Percentiles rank a stretch among this genome's conserved stretches.
These are phyloP conservation scores for Drosophila persimilis DNA, from an alignment of 1,140 invertebrate species.

Conservation along the genomic window DNA sequence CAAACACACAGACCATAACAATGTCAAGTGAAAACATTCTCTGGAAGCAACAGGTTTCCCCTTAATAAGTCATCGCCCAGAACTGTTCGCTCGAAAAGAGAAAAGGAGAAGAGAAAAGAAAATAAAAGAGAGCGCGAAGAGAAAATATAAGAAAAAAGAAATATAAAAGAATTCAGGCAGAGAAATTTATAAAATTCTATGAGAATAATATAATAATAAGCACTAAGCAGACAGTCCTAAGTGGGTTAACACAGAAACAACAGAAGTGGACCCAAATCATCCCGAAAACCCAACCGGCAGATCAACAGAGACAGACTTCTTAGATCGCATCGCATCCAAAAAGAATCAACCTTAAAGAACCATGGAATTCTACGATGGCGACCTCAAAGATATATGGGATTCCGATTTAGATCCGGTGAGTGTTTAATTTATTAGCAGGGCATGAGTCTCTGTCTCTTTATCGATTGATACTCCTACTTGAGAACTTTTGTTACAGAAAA, in stretches of 20 bases:
- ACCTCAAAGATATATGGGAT: constrained; percentile 90
- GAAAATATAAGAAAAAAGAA: constrained; percentile 29
- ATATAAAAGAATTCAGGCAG: constrained; percentile 4
- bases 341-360: constrained; percentile 44
- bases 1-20: constrained; percentile 54
- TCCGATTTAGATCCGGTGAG: constrained; percentile 90
- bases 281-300: constrained; percentile 29
- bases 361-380: constrained; percentile 89
- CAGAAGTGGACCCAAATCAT: constrained; percentile 61
- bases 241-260: constrained; percentile 49
- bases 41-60: constrained; percentile 80
- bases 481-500: constrained; percentile 44
- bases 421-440: constrained; percentile 49
- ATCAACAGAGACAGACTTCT: constrained; percentile 41
- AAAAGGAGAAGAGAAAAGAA: constrained; percentile 16
- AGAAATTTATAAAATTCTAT: constrained; percentile 33
- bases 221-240: constrained; percentile 42
- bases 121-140: constrained; percentile 33
- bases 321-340: constrained; percentile 42
- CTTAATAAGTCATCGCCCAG: constrained; percentile 70
- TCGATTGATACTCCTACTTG: constrained; percentile 36
- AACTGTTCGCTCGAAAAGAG: constrained; percentile 53
- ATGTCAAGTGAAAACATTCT: constrained; percentile 82
- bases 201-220: constrained; percentile 43
- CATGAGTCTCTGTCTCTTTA: constrained; percentile 16